A percentile compares a stretch with the other conserved stretches of the same genome.
Conservation (phyloP, 2,113 vertebrate species). For the Anhinga anhinga region DNA sequence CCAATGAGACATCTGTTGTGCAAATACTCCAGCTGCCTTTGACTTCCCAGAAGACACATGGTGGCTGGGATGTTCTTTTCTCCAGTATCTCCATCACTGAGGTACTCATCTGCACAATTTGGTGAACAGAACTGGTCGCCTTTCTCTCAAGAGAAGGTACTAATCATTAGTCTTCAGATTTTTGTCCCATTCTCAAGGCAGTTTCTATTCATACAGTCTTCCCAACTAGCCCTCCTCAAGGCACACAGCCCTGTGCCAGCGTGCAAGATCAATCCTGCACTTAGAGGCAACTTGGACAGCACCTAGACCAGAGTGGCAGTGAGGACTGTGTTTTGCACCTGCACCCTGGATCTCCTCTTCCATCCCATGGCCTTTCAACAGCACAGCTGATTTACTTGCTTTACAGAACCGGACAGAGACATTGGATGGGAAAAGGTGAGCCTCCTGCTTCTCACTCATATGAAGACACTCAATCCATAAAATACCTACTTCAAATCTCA, state of each 20-base stretch:
- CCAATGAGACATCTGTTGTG: neutral
- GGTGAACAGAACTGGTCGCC: neutral
- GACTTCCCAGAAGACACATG: neutral
- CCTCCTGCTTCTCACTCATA: neutral
- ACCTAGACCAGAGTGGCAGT: neutral
- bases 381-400: neutral
- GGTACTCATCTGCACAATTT: neutral
- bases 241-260: neutral
- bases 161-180: neutral
- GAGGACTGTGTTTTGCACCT: neutral
- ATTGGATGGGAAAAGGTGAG: neutral
- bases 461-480: neutral
- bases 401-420: neutral
- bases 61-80: neutral
- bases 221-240: neutral
- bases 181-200: neutral
- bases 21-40: neutral
- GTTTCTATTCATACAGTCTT: neutral
- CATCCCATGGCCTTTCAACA: neutral
- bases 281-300: neutral
- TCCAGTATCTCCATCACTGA: too few species aligned
- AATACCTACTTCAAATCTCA: neutral
- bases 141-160: neutral
- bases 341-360: neutral
- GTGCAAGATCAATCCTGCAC: neutral